Evolutionary conservation across 2,113 vertebrate genomes (phyloP).

Genomic region (Grantiella picta): DNA sequence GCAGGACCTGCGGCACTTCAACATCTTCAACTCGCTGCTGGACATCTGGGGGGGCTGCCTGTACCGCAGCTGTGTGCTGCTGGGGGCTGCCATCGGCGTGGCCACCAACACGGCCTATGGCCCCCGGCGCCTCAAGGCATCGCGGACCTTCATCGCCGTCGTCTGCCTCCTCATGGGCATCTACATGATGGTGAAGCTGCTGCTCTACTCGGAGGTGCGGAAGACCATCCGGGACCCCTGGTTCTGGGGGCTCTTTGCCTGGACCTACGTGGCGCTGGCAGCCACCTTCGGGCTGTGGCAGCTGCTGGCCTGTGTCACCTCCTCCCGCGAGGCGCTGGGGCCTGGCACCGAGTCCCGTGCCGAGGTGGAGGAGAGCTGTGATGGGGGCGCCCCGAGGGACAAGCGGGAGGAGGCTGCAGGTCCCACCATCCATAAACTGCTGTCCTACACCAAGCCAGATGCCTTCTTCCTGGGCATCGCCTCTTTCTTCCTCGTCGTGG

Average conservation of each 20-base stretch:
- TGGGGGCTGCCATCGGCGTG: slow-evolving; percentile 85
- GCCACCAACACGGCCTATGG: slow-evolving; percentile 81
- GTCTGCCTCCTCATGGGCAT: slow-evolving; percentile 79
- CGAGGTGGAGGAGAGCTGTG: slow-evolving; percentile 37
- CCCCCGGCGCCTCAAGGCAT: slow-evolving; percentile 73
- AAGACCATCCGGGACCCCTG: slow-evolving; percentile 80
- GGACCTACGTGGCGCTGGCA: slow-evolving; percentile 80
- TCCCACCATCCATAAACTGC: slow-evolving; percentile 85
- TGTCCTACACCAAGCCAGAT: slow-evolving; percentile 87
- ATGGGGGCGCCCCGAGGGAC: background rate
- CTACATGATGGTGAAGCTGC: slow-evolving; percentile 86
- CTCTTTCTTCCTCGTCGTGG: slow-evolving; percentile 85
- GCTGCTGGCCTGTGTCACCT: slow-evolving; percentile 71
- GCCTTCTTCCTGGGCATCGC: slow-evolving; percentile 78
- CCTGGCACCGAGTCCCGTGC: background rate
- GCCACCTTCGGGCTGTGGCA: slow-evolving; percentile 79
- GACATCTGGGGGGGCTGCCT: slow-evolving; percentile 88
- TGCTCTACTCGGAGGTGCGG: slow-evolving; percentile 85
- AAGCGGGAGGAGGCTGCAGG: slow-evolving; percentile 69
- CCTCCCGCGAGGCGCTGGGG: slow-evolving; percentile 50
- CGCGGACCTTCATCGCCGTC: slow-evolving; percentile 67
- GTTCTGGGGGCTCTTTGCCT: slow-evolving; percentile 85
- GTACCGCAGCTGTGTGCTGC: slow-evolving; percentile 79
- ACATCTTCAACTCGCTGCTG: slow-evolving; percentile 79
- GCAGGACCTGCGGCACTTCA: slow-evolving; percentile 81